Base-by-base conservation (phyloP, 2,113 vertebrate species). In the Nesoenas mayeri region DNA sequence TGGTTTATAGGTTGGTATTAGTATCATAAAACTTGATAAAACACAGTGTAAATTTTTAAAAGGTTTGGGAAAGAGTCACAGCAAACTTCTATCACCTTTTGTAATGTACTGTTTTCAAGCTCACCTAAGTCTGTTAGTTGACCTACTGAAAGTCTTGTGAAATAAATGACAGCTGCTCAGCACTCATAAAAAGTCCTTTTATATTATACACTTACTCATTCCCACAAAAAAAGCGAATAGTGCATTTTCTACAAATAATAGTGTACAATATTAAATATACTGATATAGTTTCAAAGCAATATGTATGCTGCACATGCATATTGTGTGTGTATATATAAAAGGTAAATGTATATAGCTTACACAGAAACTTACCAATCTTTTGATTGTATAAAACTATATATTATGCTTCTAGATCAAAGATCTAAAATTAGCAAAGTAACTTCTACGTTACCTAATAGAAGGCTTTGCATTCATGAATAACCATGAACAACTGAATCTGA, bases 1-100 rank as follows among this genome's bases (percentile, higher is more conserved):
- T 42, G 29, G 32, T 58, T 71, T 44, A 64, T 2, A 75, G 60
- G 42, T 11, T 72, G 42, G 32, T 67, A 75, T 15, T 17, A 14
- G 10, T 16, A n/a, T 13, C 0, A 0, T 11, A 50, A 48, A 58
- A 71, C 38, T 56, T 10, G 0, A 11, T 62, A 61, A 74, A 93
- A 83, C 29, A 50, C 25, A 28, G 10, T 15, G 38, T 29, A 22
- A 73, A 80, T 71, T 60, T 15, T 1, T 17, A 31, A 51, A 75
- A 24, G 29, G 13, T 29, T 18, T 47, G 47, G 15, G 66, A 77
- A 74, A 70, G 24, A 77, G 26, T 15, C 12, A 34, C 3, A 64
- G 25, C 32, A 78, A 94, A 53, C 25, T 67, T 48, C 9, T 10
- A 11, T 9, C 20, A 50, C 11, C 26, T 54, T 78, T 61, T 53